Base-by-base conservation (phyloP, 64 coral and sea anemone genomes). In the Actinia tenebrosa region DNA sequence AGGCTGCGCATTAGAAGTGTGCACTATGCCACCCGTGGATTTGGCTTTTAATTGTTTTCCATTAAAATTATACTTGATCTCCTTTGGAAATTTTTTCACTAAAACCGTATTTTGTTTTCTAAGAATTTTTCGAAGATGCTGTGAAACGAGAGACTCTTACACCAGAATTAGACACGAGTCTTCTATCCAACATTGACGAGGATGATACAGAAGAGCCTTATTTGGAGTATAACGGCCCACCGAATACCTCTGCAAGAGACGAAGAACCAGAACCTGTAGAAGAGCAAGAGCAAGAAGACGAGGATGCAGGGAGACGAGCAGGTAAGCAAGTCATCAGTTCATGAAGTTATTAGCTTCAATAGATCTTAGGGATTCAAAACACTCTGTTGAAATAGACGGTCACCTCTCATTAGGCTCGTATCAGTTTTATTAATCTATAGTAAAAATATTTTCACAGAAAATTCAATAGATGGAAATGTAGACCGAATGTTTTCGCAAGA, bases 121-220 rank as follows among this genome's bases (percentile, higher is more conserved):
- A 52, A 85, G 83, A 85, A 85, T 16, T 85, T 7, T 85, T 85
- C 20, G 83, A 85, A 64, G 56, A 85, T 64, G 53, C 83, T 18
- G 56, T 85, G 10, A 54, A 85, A 37, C 83, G 10, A 53, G 83
- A 85, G 56, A 85, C 60, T 7, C 14, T 13, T 64, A 26, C 6
- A 22, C 83, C 83, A 55, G 25, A 59, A 7, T 30, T 61, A 20
- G 83, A 61, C 26, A 61, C 50, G 8, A 62, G 56, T 85, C 15
- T 85, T 37, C 16, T 26, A 18, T 85, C 83, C 15, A 58, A 17
- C 80, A 55, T 43, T 61, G 83, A 85, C 5, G 83, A 85, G 83
- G 20, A 42, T 8, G 83, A 85, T 30, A 27, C 46, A n/a, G 22
- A 53, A 20, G 53, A 14, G 37, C 83, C n/a, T 7, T n/a, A 30